Percentiles rank a stretch among this genome's conserved stretches.
Evolutionary conservation across 2,888 invertebrate species (phyloP).

Genomic region (Imbricaverruca yamaguchii): DNA sequence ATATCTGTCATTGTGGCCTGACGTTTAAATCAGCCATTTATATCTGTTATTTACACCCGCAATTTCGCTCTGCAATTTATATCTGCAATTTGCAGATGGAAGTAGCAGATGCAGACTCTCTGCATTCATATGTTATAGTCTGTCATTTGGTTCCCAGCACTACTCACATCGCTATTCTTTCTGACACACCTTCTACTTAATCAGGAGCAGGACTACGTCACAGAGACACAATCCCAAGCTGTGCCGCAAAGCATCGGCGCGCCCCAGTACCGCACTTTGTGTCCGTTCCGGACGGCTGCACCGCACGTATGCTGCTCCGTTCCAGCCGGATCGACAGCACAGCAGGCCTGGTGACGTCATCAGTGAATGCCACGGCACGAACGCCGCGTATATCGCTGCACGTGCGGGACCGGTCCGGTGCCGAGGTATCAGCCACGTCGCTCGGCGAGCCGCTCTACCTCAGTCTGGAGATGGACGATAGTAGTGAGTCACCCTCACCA

Average conservation of each 20-base stretch:
- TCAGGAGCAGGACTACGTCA: too few relatives aligned
- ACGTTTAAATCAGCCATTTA: too few relatives aligned
- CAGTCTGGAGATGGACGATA: conserved; percentile 51
- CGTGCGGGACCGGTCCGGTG: conserved; percentile 52
- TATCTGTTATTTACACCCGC: too few relatives aligned
- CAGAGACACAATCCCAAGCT: too few relatives aligned
- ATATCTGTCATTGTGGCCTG: too few relatives aligned
- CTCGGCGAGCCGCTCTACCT: conserved; percentile 60
- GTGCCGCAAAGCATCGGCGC: too few relatives aligned
- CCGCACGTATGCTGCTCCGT: too few relatives aligned
- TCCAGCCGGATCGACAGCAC: conserved; percentile 28
- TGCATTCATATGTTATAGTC: too few relatives aligned
- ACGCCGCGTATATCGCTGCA: conserved; percentile 50
- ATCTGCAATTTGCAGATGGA: too few relatives aligned
- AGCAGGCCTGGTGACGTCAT: conserved; percentile 34
- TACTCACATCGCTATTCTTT: background rate
- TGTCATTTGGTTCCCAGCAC: background rate
- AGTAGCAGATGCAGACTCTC: too few relatives aligned
- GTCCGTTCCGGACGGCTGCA: background rate
- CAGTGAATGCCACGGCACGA: conserved; percentile 47
- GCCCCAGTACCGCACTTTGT: background rate
- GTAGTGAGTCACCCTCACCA: conserved; percentile 42
- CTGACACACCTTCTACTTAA: too few relatives aligned
- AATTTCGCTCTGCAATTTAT: too few relatives aligned
- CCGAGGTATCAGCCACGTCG: conserved; percentile 55